phyloP scores from a whole-genome alignment of 2,113 vertebrate genomes.

The Tachysurus fulvidraco region DNA sequence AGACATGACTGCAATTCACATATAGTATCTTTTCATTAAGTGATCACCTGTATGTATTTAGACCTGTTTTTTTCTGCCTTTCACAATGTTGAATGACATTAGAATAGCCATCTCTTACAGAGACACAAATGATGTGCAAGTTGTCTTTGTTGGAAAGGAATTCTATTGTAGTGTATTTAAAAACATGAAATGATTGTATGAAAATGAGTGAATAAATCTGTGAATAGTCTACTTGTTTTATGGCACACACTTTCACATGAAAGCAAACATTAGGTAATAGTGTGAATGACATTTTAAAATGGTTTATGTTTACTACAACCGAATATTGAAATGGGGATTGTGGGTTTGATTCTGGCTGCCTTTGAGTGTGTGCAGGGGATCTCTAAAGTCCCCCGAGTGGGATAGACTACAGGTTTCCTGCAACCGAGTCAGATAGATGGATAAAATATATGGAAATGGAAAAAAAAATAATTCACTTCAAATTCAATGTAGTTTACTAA shows the following conservation, averaged over 20 bases:
- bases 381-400: too few relatives aligned
- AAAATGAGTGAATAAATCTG: slow-evolving; percentile 23
- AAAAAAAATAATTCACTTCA: not conserved
- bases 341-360: too few relatives aligned
- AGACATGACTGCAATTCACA: not conserved
- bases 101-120: not conserved
- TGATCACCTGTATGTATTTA: not conserved
- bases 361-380: too few relatives aligned
- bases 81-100: not conserved
- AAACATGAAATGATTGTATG: not conserved
- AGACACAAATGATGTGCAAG: not conserved
- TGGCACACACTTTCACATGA: not conserved
- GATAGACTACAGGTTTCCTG: too few relatives aligned
- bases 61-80: not conserved
- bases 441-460: not conserved
- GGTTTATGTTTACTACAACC: not conserved
- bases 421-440: too few relatives aligned
- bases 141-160: slow-evolving; percentile 5
- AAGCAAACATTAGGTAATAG: not conserved
- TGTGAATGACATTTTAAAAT: not conserved
- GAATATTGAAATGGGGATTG: not conserved
- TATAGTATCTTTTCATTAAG: not conserved
- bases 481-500: not conserved
- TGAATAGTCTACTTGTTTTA: not conserved
- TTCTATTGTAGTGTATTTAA: slow-evolving; percentile 4